A percentile compares a stretch with the other conserved stretches of the same genome.
phyloP scores from a whole-genome alignment of 2,888 invertebrate genomes.

The Agrenia bidenticulata region DNA sequence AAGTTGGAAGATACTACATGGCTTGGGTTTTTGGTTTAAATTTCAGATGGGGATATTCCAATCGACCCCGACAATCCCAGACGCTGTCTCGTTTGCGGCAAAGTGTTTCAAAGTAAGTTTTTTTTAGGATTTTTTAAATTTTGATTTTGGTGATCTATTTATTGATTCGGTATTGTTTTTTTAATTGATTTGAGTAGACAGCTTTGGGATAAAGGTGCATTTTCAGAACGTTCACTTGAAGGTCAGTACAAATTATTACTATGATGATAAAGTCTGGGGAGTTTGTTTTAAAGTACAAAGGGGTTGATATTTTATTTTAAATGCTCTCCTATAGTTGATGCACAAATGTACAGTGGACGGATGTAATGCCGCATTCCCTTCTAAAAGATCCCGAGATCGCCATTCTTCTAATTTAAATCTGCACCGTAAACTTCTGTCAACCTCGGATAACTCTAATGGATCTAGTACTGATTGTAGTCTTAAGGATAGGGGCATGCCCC shows the following conservation, averaged over 20 bases:
- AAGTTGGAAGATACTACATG: background rate
- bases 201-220: slow-evolving; percentile 89
- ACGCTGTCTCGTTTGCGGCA: slow-evolving; percentile 87
- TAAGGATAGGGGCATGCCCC: slow-evolving; percentile 11
- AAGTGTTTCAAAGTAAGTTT: slow-evolving; percentile 91
- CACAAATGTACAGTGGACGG: slow-evolving; percentile 93
- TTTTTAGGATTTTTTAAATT: too few relatives aligned
- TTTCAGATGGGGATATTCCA: slow-evolving; percentile 63
- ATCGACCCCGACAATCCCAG: slow-evolving; percentile 88
- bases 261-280: too few relatives aligned
- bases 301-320: slow-evolving; percentile 6
- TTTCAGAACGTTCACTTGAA: slow-evolving; percentile 95
- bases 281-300: too few relatives aligned
- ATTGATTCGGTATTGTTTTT: too few relatives aligned
- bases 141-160: too few relatives aligned
- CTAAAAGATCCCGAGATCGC: slow-evolving; percentile 86
- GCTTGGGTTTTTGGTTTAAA: background rate
- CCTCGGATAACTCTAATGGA: slow-evolving; percentile 54
- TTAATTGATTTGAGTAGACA: too few relatives aligned
- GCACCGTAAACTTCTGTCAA: slow-evolving; percentile 83
- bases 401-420: slow-evolving; percentile 83
- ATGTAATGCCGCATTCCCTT: slow-evolving; percentile 91
- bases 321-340: slow-evolving; percentile 63
- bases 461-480: slow-evolving; percentile 26
- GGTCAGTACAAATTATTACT: too few relatives aligned